Evolutionary conservation across 1,140 invertebrate species (phyloP), one percentile per base, ranked within the genome.

Genomic region (Heterodera carotae): DNA sequence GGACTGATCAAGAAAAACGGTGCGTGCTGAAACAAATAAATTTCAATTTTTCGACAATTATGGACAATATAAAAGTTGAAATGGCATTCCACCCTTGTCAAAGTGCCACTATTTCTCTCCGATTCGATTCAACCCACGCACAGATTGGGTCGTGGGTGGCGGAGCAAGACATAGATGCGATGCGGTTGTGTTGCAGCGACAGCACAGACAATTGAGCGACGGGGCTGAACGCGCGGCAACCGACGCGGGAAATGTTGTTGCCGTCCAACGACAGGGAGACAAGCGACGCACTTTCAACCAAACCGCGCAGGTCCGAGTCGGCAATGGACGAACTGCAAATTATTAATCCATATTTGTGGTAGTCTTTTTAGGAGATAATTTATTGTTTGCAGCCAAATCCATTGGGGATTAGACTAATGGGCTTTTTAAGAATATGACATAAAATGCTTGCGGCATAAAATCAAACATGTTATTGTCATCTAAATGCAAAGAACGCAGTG

Each of bases 301-400:
- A 68, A 22, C 73, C 70, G 8, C 66, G 66, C 31, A 86, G 62
- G 69, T 76, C 76, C 43, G 36, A 67, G 36, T 66, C n/a, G 59
- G 34, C 27, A 27, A 69, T 60, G 39, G 82, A 82, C 56, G 81
- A 73, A 69, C 59, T 60, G 53, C 62, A 69, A 36, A 68, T 70
- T 60, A 84, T 78, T 43, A n/a, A n/a, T n/a, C n/a, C n/a, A n/a
- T n/a, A n/a, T n/a, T n/a, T n/a, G n/a, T n/a, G 76, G 64, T 33
- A 27, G 86, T 81, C 60, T 85, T 85, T 48, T 85, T 86, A 8
- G 75, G n/a, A n/a, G n/a, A n/a, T n/a, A n/a, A n/a, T n/a, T n/a
- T n/a, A n/a, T n/a, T n/a, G n/a, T n/a, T n/a, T n/a, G n/a, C n/a
- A n/a, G n/a, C n/a, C n/a, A n/a, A n/a, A n/a, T n/a, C n/a, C n/a